Conservation (phyloP, 2,888 invertebrate genomes). For the Catocala sponsa region DNA sequence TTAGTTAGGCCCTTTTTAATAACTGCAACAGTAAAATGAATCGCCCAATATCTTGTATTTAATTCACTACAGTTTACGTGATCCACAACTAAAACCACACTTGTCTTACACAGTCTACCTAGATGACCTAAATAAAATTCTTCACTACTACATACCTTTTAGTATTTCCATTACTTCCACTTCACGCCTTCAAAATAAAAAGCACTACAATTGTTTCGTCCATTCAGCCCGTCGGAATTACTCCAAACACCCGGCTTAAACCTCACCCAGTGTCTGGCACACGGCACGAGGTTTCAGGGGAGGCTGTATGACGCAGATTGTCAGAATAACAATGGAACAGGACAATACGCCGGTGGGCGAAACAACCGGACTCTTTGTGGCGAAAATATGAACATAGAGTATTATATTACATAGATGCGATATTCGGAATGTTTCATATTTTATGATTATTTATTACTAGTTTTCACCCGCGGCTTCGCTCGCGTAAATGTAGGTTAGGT, state of each 20-base stretch:
- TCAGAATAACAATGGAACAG: constrained; percentile 79
- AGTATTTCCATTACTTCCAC: not conserved
- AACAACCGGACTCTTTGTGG: constrained; percentile 80
- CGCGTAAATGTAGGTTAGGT: too few relatives aligned
- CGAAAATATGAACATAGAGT: constrained; percentile 46
- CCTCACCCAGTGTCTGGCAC: constrained; percentile 24
- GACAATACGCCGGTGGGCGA: constrained; percentile 81
- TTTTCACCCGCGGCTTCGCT: too few relatives aligned
- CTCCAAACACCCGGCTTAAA: constrained; percentile 19
- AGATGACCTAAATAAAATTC: too few relatives aligned
- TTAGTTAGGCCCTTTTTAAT: too few relatives aligned
- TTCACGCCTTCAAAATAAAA: constrained; percentile 12
- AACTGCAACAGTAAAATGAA: too few relatives aligned
- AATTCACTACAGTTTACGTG: too few relatives aligned
- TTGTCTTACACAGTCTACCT: too few relatives aligned
- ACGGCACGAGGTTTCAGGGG: constrained; percentile 28
- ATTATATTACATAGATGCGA: not conserved
- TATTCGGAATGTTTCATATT: too few relatives aligned
- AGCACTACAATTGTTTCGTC: constrained; percentile 11
- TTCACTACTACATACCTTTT: too few relatives aligned
- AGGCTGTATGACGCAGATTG: constrained; percentile 66
- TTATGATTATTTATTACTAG: too few relatives aligned
- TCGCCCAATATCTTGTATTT: too few relatives aligned
- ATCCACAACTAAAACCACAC: too few relatives aligned
- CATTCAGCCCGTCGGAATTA: constrained; percentile 16